These are phyloP conservation scores for Agraylea sexmaculata DNA, from an alignment of 1,140 invertebrate genomes.

Conservation along the genomic window DNA sequence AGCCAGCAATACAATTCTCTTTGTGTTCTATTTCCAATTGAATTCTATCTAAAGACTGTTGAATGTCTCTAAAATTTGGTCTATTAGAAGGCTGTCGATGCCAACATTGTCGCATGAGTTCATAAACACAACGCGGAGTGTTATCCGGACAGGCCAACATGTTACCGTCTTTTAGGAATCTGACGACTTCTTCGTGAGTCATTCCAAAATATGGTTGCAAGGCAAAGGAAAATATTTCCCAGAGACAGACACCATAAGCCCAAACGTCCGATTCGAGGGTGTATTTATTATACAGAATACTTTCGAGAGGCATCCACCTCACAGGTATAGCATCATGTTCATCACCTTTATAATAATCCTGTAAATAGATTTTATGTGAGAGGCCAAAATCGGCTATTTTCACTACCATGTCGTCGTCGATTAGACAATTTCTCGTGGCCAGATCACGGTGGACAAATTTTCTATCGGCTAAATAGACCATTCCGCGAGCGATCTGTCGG, in stretches of 20 bases:
- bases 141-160: slow-evolving; percentile 79
- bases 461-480: slow-evolving; percentile 88
- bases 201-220: slow-evolving; percentile 90
- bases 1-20: slow-evolving; percentile 24
- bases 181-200: slow-evolving; percentile 90
- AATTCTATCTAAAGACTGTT: slow-evolving; percentile 54
- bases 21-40: slow-evolving; percentile 43
- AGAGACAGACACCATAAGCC: slow-evolving; percentile 86
- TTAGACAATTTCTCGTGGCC: slow-evolving; percentile 90
- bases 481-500: slow-evolving; percentile 79
- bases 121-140: slow-evolving; percentile 80
- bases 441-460: slow-evolving; percentile 95
- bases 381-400: slow-evolving; percentile 95
- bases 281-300: slow-evolving; percentile 88
- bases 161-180: slow-evolving; percentile 84
- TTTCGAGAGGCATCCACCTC: slow-evolving; percentile 92
- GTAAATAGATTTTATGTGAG: slow-evolving; percentile 84
- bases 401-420: slow-evolving; percentile 85
- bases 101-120: slow-evolving; percentile 91
- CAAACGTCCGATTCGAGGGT: slow-evolving; percentile 88
- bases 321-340: slow-evolving; percentile 90
- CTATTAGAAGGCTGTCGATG: slow-evolving; percentile 69
- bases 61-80: slow-evolving; percentile 70
- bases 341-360: slow-evolving; percentile 86
- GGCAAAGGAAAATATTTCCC: slow-evolving; percentile 92